A percentile compares a stretch with the other conserved stretches of the same genome.
These are phyloP conservation scores for Ptychodera flava DNA, from an alignment of 35 echinoderm and acorn worm genomes.

Conservation along the genomic window DNA sequence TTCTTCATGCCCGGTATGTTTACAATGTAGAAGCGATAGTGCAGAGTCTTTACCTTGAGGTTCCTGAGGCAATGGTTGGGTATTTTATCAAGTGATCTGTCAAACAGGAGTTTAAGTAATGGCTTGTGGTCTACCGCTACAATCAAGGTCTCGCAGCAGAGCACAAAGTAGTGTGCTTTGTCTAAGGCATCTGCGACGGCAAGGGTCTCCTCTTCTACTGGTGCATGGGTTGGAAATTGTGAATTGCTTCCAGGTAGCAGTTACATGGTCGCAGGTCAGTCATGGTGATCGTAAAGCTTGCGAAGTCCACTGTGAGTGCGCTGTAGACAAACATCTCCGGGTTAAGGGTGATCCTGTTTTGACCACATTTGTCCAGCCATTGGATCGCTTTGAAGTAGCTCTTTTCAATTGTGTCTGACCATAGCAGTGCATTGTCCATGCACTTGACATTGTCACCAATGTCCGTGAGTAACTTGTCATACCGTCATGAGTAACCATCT, in stretches of 20 bases:
- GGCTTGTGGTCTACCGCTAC: no score
- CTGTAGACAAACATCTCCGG: not conserved
- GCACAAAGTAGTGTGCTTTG: no score
- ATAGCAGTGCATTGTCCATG: not conserved
- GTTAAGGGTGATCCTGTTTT: not conserved
- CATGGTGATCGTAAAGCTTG: not conserved
- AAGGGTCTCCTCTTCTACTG: conserved; percentile 29
- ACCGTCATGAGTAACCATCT: conserved; percentile 37
- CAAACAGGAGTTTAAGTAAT: conserved; percentile 38
- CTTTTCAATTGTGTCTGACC: no score
- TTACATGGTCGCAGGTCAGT: conserved; percentile 14
- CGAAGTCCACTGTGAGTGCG: not conserved
- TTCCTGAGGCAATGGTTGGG: no score
- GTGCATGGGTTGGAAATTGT: conserved; percentile 15
- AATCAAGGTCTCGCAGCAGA: conserved; percentile 31
- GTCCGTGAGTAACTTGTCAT: conserved; percentile 27
- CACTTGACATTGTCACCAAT: conserved; percentile 2
- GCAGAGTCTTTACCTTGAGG: no score
- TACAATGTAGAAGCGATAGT: no score
- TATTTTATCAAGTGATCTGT: no score
- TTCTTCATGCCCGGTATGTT: no score
- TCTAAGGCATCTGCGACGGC: no score
- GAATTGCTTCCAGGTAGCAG: conserved; percentile 7
- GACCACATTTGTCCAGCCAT: not conserved
- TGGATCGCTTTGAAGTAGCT: no score